Evolutionary conservation across 2,113 vertebrate species (phyloP).

Genomic region (Ophiodon elongatus): DNA sequence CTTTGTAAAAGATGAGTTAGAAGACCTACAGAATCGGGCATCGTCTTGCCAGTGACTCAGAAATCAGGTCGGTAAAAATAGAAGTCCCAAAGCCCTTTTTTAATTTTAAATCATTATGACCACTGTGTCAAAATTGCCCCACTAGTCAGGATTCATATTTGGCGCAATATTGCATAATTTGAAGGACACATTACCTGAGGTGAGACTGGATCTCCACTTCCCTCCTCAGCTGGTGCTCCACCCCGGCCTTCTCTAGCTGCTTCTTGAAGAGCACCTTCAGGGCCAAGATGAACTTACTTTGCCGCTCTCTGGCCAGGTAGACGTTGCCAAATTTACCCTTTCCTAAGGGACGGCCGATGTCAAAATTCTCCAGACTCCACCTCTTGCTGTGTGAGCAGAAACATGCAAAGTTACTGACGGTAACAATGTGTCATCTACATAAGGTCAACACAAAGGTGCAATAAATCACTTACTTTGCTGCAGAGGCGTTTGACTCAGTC

Average conservation of each 20-base stretch:
- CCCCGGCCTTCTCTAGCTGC: constrained; percentile 94
- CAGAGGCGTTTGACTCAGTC: constrained; percentile 12
- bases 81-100: rapidly evolving
- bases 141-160: background rate
- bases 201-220: constrained; percentile 99
- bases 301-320: constrained; percentile 94
- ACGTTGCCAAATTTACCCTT: constrained; percentile 99
- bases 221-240: constrained; percentile 94
- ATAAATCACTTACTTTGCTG: constrained; percentile 48
- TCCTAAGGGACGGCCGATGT: constrained; percentile 94
- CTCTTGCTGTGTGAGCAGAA: constrained; percentile 83
- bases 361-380: constrained; percentile 96
- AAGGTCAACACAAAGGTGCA: background rate
- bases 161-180: background rate
- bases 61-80: background rate
- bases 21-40: background rate
- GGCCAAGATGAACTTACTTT: constrained; percentile 95
- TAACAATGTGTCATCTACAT: background rate
- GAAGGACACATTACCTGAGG: constrained; percentile 86
- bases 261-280: constrained; percentile 97
- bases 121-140: background rate
- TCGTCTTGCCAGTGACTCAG: background rate
- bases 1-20: background rate
- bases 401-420: background rate
- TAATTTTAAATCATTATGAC: background rate